A percentile compares a stretch with the other conserved stretches of the same genome.
Evolutionary conservation across 2,113 vertebrate species (phyloP).

Genomic region (Podarcis raffonei): DNA sequence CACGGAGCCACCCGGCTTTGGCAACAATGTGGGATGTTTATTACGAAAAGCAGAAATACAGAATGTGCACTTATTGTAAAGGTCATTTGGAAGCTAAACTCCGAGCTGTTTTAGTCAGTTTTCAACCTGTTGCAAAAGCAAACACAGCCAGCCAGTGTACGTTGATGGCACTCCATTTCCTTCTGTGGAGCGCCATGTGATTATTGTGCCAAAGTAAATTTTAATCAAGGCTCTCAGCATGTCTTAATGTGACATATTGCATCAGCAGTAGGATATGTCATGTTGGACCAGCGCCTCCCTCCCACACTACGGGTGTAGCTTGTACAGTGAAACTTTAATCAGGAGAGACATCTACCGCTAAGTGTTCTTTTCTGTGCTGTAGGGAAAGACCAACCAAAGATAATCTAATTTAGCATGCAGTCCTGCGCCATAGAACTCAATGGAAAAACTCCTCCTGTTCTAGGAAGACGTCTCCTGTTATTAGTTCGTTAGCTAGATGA

Average conservation of each 20-base stretch:
- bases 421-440: not conserved
- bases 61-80: slow-evolving; percentile 42
- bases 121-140: slow-evolving; percentile 43
- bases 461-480: not conserved
- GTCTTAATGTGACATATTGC: slow-evolving; percentile 36
- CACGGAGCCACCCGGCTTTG: slow-evolving; percentile 18
- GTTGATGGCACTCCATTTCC: slow-evolving; percentile 28
- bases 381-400: not conserved
- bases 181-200: slow-evolving; percentile 30
- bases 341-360: not conserved
- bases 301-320: slow-evolving; percentile 26
- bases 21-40: slow-evolving; percentile 11
- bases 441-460: not conserved
- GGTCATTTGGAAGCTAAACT: slow-evolving; percentile 31
- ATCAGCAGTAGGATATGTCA: slow-evolving; percentile 42
- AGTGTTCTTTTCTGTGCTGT: not conserved
- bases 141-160: slow-evolving; percentile 32
- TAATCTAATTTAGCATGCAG: not conserved
- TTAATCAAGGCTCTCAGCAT: slow-evolving; percentile 35
- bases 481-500: not conserved
- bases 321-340: slow-evolving; percentile 21
- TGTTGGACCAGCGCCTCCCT: slow-evolving; percentile 33
- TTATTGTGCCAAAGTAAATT: slow-evolving; percentile 23
- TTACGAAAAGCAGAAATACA: slow-evolving; percentile 31
- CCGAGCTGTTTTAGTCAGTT: slow-evolving; percentile 35